Percentiles rank a stretch among this genome's conserved stretches.
phyloP scores from a whole-genome alignment of 2,797 vertebrate species.

The Crenuchus spilurus region DNA sequence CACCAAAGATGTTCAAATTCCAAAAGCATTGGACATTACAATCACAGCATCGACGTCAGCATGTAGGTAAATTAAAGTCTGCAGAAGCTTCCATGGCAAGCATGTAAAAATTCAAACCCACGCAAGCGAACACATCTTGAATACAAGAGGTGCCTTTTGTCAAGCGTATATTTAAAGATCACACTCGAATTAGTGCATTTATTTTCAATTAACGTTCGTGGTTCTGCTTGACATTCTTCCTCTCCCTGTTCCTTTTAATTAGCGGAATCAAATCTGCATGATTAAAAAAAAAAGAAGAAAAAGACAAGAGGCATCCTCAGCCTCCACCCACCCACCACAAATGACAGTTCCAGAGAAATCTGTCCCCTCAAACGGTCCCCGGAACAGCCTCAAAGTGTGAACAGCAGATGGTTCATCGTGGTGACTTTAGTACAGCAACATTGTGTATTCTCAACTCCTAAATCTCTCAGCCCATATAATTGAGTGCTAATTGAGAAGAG shows the following conservation, averaged over 20 bases:
- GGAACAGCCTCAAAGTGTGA: slow-evolving; percentile 25
- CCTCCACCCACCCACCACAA: slow-evolving; percentile 42
- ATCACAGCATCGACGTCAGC: slow-evolving; percentile 8
- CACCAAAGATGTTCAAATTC: slow-evolving; percentile 25
- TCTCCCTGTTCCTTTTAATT: slow-evolving; percentile 81
- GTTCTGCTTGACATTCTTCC: slow-evolving; percentile 54
- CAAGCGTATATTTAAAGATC: slow-evolving; percentile 58
- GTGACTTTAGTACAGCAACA: slow-evolving; percentile 13
- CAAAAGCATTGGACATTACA: slow-evolving; percentile 27
- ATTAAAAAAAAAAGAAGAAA: slow-evolving; percentile 56
- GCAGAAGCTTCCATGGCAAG: slow-evolving; percentile 17
- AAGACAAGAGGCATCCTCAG: slow-evolving; percentile 42
- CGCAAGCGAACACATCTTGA: slow-evolving; percentile 35
- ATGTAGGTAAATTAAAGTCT: slow-evolving; percentile 22
- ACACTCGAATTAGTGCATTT: slow-evolving; percentile 59
- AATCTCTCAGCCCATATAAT: slow-evolving; percentile 23
- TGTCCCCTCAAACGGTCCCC: slow-evolving; percentile 20
- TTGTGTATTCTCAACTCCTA: slow-evolving; percentile 17
- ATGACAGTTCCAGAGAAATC: slow-evolving; percentile 51
- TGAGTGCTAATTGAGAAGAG: slow-evolving; percentile 44
- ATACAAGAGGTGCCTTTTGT: slow-evolving; percentile 51
- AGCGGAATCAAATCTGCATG: slow-evolving; percentile 80
- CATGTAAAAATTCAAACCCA: slow-evolving; percentile 43
- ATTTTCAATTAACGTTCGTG: slow-evolving; percentile 56
- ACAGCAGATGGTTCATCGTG: slow-evolving; percentile 47